Base-by-base conservation (phyloP, 2,113 vertebrate genomes). In the Lophura nycthemera region DNA sequence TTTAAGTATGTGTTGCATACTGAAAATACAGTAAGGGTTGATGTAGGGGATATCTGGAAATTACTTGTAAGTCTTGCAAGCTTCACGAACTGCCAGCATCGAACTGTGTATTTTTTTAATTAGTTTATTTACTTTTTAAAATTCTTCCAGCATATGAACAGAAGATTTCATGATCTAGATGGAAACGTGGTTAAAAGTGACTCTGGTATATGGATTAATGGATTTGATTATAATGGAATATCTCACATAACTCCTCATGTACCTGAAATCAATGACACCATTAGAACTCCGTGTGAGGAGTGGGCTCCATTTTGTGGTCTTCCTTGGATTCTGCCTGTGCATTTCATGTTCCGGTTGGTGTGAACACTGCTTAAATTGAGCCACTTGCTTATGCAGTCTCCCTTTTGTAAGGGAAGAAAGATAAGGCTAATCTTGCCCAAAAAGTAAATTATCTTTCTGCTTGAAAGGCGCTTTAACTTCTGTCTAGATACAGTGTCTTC, bases 161-260 rank as follows among this genome's bases (percentile, higher is more conserved):
- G 99, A 92, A 98, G 98, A 32, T 99, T 99, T 96, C 98, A 99
- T 94, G 97, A 97, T 42, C 89, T 99, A 84, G 96, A 98, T 74
- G 99, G 99, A 61, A 98, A 97, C 25, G 88, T 99, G 92, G 96
- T 98, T 95, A 98, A 98, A 94, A 97, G 59, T 50, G 99, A 99
- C 96, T 99, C 99, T 13, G 99, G 99, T 47, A 97, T 99, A 81
- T 99, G 99, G 99, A 98, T 99, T 89, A 99, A 99, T 98, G 99
- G 98, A 66, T 99, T 99, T 85, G 99, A 99, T 96, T 99, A 98
- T 95, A 99, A 98, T 6, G 99, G 98, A 72, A 98, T 99, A 83
- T 98, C 98, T 89, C 98, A 99, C 86, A 22, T 99, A 97, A 98
- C 98, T 8, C 98, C 99, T 18, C 94, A 98, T 74, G 70, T 99